These are phyloP conservation scores for Carassius auratus DNA, from an alignment of 2,113 vertebrate species.

Conservation along the genomic window DNA sequence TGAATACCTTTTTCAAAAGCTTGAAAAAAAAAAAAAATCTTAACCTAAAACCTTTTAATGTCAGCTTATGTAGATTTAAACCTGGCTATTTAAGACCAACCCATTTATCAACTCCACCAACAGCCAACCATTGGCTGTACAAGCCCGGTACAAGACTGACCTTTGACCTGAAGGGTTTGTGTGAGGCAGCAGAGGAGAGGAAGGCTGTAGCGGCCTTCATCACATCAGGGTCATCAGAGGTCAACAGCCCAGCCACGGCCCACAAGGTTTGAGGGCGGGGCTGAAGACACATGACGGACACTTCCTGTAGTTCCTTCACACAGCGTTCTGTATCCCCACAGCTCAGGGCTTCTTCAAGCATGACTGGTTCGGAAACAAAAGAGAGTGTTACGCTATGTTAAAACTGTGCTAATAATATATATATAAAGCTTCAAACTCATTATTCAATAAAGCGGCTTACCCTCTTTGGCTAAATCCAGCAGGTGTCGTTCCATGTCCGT, in stretches of 20 bases:
- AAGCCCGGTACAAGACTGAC: slow-evolving; percentile 69
- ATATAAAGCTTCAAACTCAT: not conserved
- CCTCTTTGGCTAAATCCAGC: slow-evolving; percentile 86
- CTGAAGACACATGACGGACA: slow-evolving; percentile 75
- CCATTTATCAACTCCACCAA: not conserved
- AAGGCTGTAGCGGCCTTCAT: slow-evolving; percentile 79
- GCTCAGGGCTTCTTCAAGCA: slow-evolving; percentile 79
- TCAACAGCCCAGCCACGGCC: slow-evolving; percentile 84
- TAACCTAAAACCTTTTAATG: not conserved
- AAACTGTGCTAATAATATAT: not conserved
- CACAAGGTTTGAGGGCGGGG: slow-evolving; percentile 81
- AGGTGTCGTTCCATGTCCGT: slow-evolving; percentile 86
- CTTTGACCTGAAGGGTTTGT: slow-evolving; percentile 86
- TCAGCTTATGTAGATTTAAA: not conserved
- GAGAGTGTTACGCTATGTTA: not conserved
- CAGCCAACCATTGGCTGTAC: not conserved
- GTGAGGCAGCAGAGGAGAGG: slow-evolving; percentile 79
- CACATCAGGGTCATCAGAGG: slow-evolving; percentile 77
- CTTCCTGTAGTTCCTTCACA: slow-evolving; percentile 76
- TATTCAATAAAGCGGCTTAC: slow-evolving; percentile 66
- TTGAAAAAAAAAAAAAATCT: not conserved
- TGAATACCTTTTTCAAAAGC: not conserved
- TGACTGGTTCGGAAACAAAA: slow-evolving; percentile 68
- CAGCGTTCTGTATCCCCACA: slow-evolving; percentile 73
- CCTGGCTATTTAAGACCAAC: not conserved